Percentiles rank a stretch among this genome's conserved stretches.
Conservation (phyloP, 2,113 vertebrate species). For the Onychostruthus taczanowskii region DNA sequence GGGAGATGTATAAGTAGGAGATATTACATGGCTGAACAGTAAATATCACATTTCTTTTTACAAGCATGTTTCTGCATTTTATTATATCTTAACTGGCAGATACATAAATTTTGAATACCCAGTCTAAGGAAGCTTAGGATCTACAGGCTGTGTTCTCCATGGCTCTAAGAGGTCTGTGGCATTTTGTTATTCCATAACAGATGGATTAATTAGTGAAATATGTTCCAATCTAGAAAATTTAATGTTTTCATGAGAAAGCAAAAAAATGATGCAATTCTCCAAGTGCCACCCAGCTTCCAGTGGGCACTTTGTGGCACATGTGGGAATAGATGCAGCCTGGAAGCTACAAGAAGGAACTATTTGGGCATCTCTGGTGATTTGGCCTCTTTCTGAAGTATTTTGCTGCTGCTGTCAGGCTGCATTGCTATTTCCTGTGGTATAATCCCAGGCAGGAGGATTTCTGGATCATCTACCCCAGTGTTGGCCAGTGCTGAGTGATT, state of each 20-base stretch:
- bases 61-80: conserved; percentile 60
- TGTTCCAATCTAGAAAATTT: not conserved
- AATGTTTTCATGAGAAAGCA: not conserved
- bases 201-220: not conserved
- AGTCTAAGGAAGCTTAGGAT: not conserved
- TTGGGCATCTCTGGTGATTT: not conserved
- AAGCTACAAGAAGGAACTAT: not conserved
- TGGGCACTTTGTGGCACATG: not conserved
- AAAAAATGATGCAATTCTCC: not conserved
- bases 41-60: conserved; percentile 64
- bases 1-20: conserved; percentile 42
- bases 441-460: conserved; percentile 44
- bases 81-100: conserved; percentile 38
- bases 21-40: conserved; percentile 59
- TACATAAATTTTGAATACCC: conserved; percentile 39
- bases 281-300: not conserved
- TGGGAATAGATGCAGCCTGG: not conserved
- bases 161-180: not conserved
- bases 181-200: not conserved
- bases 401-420: conserved; percentile 25
- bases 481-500: conserved; percentile 35
- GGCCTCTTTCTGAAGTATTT: not conserved
- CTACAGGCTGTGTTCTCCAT: not conserved
- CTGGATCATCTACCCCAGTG: conserved; percentile 33
- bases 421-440: conserved; percentile 13